Base-by-base conservation (phyloP, 2,888 invertebrate genomes). In the Meta bourneti region DNA sequence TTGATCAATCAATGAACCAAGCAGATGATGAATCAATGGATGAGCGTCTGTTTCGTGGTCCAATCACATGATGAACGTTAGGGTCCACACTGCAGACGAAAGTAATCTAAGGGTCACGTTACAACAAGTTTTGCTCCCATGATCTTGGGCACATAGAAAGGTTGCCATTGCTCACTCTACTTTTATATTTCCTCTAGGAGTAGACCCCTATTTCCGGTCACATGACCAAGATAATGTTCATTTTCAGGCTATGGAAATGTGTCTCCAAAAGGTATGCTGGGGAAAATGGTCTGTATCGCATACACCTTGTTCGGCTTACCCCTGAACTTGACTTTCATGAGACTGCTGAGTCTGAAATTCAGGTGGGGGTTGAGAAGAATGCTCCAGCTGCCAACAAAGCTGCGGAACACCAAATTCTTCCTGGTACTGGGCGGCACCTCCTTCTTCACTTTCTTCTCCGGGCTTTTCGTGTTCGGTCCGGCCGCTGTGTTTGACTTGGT, bases 221-320 rank as follows among this genome's bases (percentile, higher is more conserved):
- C 4, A 34, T 34, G 34, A 34, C 34, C 34, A 1, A 34, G 34
- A 34, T 34, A 34, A 4, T 34, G 34, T 48, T 75, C 5, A 6
- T 8, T 70, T 72, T 19, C 77, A 91, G 91, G 91, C 1, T 91
- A 91, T 20, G 91, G 91, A 16, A 87, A 87, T 48, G 87, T 91
- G 48, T 34, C 34, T 7, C 91, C 91, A 0, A 49, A 71, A 0
- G 54, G 87, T 4, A 7, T 49, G 0, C 16, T 61, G 52, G 87
- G 78, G 11, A 70, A 83, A 49, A 52, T 20, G 0, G 8, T n/a
- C 20, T 82, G 87, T 78, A 77, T 91, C 9, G n/a, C 82, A 7
- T 91, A 91, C 49, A 20, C 49, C 13, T 19, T 91, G 8, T 5
- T 91, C 7, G 91, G 91, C 7, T 19, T 91, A 8, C 82, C 91